These are phyloP conservation scores for Siniperca chuatsi DNA, from an alignment of 2,113 vertebrate species.

Conservation along the genomic window DNA sequence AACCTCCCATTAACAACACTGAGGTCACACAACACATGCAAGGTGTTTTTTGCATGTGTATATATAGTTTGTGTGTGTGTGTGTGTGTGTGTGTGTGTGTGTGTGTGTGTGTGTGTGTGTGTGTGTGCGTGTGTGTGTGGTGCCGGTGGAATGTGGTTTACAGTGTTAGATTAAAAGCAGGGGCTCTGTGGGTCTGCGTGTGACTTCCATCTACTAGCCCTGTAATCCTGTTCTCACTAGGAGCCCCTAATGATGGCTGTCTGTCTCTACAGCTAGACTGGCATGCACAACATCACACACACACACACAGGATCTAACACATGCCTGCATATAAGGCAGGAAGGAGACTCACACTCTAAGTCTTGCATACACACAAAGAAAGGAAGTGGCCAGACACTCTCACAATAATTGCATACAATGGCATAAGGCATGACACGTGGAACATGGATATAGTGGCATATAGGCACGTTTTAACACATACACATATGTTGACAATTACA, in stretches of 20 bases:
- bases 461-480: conserved; percentile 21
- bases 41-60: conserved; percentile 1
- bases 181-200: conserved; percentile 63
- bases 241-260: conserved; percentile 73
- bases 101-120: conserved; percentile 41
- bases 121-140: conserved; percentile 39
- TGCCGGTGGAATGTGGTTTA: conserved; percentile 62
- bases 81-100: conserved; percentile 39
- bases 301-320: conserved; percentile 42
- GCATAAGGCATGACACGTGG: conserved; percentile 39
- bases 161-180: conserved; percentile 64
- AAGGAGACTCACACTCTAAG: conserved; percentile 41
- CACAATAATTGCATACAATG: conserved; percentile 41
- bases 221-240: conserved; percentile 71
- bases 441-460: conserved; percentile 31
- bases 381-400: conserved; percentile 14
- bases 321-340: conserved; percentile 51
- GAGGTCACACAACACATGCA: conserved; percentile 27
- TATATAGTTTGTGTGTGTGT: conserved; percentile 23
- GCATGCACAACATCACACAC: conserved; percentile 41
- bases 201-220: conserved; percentile 73
- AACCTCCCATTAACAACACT: conserved; percentile 53
- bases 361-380: conserved; percentile 26
- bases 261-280: conserved; percentile 49
- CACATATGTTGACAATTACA: conserved; percentile 48